These are phyloP conservation scores for Sapajus apella DNA, from an alignment of 2,113 vertebrate species.

Conservation along the genomic window DNA sequence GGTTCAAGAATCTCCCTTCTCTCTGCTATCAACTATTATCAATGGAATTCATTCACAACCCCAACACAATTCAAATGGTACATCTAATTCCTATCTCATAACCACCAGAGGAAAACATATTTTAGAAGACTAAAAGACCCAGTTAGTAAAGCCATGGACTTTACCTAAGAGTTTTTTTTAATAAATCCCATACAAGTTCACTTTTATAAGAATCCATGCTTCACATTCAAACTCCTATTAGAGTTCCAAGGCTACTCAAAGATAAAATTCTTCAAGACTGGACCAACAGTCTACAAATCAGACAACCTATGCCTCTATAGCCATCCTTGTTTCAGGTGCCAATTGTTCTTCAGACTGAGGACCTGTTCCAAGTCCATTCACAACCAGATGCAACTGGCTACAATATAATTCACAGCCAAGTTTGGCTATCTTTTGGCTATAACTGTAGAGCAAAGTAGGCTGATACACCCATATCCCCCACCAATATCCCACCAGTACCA, in stretches of 20 bases:
- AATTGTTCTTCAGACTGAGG: background rate
- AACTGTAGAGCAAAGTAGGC: background rate
- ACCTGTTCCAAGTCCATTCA: background rate
- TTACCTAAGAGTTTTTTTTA: background rate
- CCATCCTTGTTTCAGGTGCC: background rate
- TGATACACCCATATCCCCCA: background rate
- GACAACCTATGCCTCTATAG: background rate
- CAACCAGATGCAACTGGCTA: background rate
- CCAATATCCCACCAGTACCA: background rate
- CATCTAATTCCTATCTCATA: background rate
- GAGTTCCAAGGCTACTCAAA: background rate
- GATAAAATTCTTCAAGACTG: background rate
- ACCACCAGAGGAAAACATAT: background rate
- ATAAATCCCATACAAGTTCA: background rate
- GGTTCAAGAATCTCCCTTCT: background rate
- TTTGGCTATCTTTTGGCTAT: background rate
- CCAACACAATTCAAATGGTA: background rate
- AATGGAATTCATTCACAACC: background rate
- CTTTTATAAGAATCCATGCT: background rate
- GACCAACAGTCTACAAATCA: background rate
- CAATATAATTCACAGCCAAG: background rate
- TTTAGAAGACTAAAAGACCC: background rate
- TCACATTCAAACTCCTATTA: background rate
- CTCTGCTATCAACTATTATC: background rate
- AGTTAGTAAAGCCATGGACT: background rate